Percentiles rank a stretch among this genome's conserved stretches.
phyloP scores from a whole-genome alignment of 2,888 invertebrate species.

The Phengaris alcon region DNA sequence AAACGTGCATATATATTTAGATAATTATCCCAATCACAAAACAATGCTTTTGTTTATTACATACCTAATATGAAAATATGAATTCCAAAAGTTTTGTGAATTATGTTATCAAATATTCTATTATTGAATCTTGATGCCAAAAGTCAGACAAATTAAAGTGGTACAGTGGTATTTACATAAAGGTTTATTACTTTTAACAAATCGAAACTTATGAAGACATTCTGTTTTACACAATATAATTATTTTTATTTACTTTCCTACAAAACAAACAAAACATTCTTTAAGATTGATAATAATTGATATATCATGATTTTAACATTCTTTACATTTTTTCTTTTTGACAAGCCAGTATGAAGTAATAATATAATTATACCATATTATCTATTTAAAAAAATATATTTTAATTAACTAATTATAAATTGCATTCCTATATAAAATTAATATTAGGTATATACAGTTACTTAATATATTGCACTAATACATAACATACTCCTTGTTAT shows the following conservation, averaged over 20 bases:
- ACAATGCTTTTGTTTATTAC: neutral
- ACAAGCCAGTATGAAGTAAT: no score
- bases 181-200: no score
- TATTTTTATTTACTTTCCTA: neutral
- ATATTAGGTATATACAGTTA: constrained; percentile 15
- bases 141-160: no score
- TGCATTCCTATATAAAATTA: neutral
- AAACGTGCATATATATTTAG: constrained; percentile 22
- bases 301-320: neutral
- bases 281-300: no score
- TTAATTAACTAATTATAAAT: neutral
- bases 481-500: neutral
- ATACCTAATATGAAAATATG: no score
- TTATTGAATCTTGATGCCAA: no score
- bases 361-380: no score
- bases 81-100: no score
- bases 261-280: neutral
- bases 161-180: no score
- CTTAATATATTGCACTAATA: constrained; percentile 20
- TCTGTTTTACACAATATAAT: neutral
- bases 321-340: no score
- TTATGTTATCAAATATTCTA: no score
- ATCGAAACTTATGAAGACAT: neutral
- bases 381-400: neutral
- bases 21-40: neutral